Percentiles rank a stretch among this genome's conserved stretches.
These are phyloP conservation scores for Turdus rufiventris DNA, from an alignment of 2,113 vertebrate species.

Conservation along the genomic window DNA sequence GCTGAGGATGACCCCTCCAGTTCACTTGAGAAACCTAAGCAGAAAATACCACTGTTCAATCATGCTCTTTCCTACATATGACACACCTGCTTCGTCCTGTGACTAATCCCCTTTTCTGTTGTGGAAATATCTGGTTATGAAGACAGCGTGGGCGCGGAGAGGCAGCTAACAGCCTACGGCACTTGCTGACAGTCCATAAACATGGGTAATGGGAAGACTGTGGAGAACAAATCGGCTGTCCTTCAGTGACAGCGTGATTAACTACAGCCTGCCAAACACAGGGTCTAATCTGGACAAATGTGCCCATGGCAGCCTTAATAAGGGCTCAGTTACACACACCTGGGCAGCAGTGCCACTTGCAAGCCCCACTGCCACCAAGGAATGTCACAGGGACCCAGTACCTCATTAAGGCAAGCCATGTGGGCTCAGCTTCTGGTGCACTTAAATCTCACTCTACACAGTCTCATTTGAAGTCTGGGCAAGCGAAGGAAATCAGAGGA, in stretches of 20 bases:
- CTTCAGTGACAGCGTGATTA: not conserved
- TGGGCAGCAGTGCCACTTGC: not conserved
- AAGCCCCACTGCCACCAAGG: not conserved
- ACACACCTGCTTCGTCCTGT: constrained; percentile 47
- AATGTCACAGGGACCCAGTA: not conserved
- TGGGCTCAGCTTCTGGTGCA: not conserved
- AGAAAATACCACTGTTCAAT: constrained; percentile 33
- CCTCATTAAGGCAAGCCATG: not conserved
- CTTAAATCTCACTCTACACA: not conserved
- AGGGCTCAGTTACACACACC: not conserved
- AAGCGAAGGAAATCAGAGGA: not conserved
- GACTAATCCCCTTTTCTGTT: constrained; percentile 47
- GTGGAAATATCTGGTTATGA: constrained; percentile 28
- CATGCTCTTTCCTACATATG: not conserved
- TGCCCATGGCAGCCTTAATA: not conserved
- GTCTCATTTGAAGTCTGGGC: not conserved
- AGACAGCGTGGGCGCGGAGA: not conserved
- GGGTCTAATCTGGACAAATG: not conserved
- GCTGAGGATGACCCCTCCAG: not conserved
- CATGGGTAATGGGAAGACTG: not conserved
- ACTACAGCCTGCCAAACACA: constrained; percentile 13
- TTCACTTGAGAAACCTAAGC: not conserved
- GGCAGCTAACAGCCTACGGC: not conserved
- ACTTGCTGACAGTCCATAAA: not conserved
- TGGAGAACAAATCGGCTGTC: not conserved